These are phyloP conservation scores for Antheraea pernyi DNA, from an alignment of 1,140 invertebrate genomes.

Conservation along the genomic window DNA sequence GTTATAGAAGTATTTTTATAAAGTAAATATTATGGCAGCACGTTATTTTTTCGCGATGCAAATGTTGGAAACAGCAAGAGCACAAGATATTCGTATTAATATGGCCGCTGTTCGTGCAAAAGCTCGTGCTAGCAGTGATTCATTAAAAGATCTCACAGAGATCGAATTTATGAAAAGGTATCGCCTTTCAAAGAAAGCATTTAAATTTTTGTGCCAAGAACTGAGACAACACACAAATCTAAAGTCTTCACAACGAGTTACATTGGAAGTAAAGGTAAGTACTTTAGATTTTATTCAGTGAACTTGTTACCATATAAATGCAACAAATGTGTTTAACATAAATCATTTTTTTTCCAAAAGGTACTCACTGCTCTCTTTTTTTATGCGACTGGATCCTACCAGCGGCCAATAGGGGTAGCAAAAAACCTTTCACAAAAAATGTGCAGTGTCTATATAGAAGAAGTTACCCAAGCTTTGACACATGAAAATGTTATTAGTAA, in stretches of 20 bases:
- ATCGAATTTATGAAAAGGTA: conserved; percentile 13
- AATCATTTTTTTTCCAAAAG: conserved; percentile 17
- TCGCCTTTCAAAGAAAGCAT: conserved; percentile 2
- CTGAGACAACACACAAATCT: conserved; percentile 2
- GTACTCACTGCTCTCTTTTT: conserved; percentile 21
- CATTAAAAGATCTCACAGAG: conserved; percentile 2
- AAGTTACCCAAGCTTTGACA: conserved; percentile 20
- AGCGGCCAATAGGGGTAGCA: conserved; percentile 18
- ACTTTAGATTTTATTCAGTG: not conserved
- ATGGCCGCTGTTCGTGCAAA: not conserved
- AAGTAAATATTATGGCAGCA: conserved; percentile 1
- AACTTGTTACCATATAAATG: too few species aligned
- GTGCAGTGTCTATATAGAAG: conserved; percentile 23
- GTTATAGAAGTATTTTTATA: too few species aligned
- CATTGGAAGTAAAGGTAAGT: conserved; percentile 13
- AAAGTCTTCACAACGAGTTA: conserved; percentile 18
- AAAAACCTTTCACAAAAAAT: conserved; percentile 24
- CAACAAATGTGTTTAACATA: not conserved
- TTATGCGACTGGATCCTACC: conserved; percentile 20
- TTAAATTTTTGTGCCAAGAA: conserved; percentile 9
- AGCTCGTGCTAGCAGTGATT: not conserved
- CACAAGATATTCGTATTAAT: conserved; percentile 1
- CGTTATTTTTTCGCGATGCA: not conserved
- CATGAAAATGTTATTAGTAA: conserved; percentile 17
- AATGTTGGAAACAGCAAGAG: not conserved